Conservation (phyloP, 2,888 invertebrate genomes). For the Ceratothoa steindachneri region DNA sequence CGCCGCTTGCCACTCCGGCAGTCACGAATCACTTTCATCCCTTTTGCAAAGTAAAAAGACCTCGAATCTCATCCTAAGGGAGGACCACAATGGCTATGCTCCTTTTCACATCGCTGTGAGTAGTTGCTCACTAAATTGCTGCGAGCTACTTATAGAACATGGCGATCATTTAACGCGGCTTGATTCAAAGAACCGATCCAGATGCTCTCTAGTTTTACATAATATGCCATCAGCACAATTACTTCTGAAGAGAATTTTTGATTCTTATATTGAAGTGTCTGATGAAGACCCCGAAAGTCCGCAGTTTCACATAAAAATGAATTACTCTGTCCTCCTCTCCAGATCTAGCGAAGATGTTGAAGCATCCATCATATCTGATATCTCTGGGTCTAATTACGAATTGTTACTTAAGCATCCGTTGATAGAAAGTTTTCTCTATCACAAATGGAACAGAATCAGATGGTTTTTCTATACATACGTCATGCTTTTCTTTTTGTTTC, state of each 20-base stretch:
- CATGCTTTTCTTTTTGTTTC: constrained; percentile 57
- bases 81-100: constrained; percentile 56
- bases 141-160: constrained; percentile 55
- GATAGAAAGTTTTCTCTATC: constrained; percentile 59
- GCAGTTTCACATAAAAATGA: constrained; percentile 56
- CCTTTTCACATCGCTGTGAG: constrained; percentile 60
- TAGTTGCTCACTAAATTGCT: constrained; percentile 61
- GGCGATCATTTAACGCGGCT: constrained; percentile 56
- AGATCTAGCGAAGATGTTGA: constrained; percentile 59
- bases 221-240: constrained; percentile 59
- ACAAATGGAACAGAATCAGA: constrained; percentile 60
- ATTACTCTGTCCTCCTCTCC: constrained; percentile 56
- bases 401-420: constrained; percentile 59
- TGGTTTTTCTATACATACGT: constrained; percentile 60
- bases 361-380: constrained; percentile 59
- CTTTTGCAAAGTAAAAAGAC: constrained; percentile 58
- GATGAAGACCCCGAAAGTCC: constrained; percentile 55
- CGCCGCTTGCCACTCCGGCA: constrained; percentile 51
- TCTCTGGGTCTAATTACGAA: constrained; percentile 56
- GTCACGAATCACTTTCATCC: constrained; percentile 50
- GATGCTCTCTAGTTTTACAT: constrained; percentile 59
- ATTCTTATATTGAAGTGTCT: constrained; percentile 58
- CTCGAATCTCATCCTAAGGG: constrained; percentile 20
- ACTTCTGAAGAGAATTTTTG: constrained; percentile 58
- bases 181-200: constrained; percentile 53